Conservation (phyloP, 64 coral and sea anemone species). For the Orbicella faveolata region DNA sequence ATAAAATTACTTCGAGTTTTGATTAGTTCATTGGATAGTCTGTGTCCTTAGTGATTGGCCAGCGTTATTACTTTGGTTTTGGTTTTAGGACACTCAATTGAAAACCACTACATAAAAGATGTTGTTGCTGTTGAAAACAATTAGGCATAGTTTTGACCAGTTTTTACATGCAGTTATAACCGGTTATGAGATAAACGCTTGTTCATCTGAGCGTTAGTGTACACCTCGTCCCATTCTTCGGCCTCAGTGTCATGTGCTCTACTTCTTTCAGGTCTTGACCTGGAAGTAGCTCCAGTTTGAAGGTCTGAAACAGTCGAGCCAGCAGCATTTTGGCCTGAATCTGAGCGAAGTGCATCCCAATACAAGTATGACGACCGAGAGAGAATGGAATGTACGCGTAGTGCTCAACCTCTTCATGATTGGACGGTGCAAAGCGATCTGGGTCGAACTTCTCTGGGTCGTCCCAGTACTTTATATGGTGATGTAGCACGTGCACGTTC, state of each 20-base stretch:
- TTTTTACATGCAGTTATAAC: no score
- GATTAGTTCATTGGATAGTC: no score
- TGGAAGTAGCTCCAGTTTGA: slow-evolving; percentile 61
- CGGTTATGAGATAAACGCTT: no score
- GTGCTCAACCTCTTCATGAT: slow-evolving; percentile 65
- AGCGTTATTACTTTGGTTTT: no score
- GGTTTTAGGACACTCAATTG: no score
- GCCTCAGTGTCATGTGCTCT: slow-evolving; percentile 72
- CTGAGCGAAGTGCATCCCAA: slow-evolving; percentile 62
- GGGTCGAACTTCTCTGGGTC: slow-evolving; percentile 80
- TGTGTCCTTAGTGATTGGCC: no score
- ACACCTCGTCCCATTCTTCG: slow-evolving; percentile 56
- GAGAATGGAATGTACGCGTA: slow-evolving; percentile 77
- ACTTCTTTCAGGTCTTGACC: slow-evolving; percentile 68
- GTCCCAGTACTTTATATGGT: slow-evolving; percentile 79
- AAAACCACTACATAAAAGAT: no score
- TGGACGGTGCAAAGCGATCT: slow-evolving; percentile 67
- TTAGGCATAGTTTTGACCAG: no score
- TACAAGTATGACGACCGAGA: slow-evolving; percentile 71
- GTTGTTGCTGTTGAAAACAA: no score
- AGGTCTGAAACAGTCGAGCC: slow-evolving; percentile 58
- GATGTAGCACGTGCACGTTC: slow-evolving; percentile 62
- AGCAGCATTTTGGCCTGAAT: slow-evolving; percentile 69
- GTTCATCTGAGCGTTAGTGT: slow-evolving; percentile 28
- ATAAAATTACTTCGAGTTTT: no score